These are phyloP conservation scores for Psix sp. DNA, from an alignment of 1,140 invertebrate species.

Conservation along the genomic window DNA sequence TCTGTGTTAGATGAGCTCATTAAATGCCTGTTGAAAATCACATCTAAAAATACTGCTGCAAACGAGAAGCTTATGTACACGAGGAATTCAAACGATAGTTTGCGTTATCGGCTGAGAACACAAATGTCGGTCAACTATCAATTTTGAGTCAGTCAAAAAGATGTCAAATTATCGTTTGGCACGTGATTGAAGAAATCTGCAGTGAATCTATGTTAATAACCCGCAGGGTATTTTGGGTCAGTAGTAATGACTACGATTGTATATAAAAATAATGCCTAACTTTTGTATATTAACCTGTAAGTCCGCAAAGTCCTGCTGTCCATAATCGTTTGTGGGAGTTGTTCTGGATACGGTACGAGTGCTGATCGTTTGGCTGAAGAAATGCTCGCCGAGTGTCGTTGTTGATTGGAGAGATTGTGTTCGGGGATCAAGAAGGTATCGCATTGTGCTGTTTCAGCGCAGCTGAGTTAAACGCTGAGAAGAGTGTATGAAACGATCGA, in stretches of 20 bases:
- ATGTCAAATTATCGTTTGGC: no score
- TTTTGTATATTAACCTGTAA: slow-evolving; percentile 53
- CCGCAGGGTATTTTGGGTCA: slow-evolving; percentile 29
- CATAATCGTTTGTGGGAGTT: slow-evolving; percentile 14
- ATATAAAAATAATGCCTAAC: slow-evolving; percentile 73
- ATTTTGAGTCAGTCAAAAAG: no score
- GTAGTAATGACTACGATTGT: slow-evolving; percentile 68
- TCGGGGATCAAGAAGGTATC: no score
- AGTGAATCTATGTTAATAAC: slow-evolving; percentile 8
- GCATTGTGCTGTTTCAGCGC: slow-evolving; percentile 2
- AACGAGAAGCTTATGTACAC: no score
- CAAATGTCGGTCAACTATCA: no score
- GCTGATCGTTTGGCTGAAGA: slow-evolving; percentile 36
- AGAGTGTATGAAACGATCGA: slow-evolving; percentile 40
- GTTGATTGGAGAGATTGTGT: neutral
- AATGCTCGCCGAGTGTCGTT: slow-evolving; percentile 3
- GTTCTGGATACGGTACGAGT: slow-evolving; percentile 17
- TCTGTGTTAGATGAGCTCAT: slow-evolving; percentile 28
- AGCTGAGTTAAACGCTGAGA: slow-evolving; percentile 4
- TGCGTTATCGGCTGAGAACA: no score
- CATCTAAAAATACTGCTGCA: no score
- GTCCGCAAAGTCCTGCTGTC: slow-evolving; percentile 34
- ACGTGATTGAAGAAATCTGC: no score
- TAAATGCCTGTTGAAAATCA: no score
- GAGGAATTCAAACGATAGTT: no score